Percentiles rank a stretch among this genome's conserved stretches.
Conservation (phyloP, 2,113 vertebrate species). For the Takifugu flavidus region DNA sequence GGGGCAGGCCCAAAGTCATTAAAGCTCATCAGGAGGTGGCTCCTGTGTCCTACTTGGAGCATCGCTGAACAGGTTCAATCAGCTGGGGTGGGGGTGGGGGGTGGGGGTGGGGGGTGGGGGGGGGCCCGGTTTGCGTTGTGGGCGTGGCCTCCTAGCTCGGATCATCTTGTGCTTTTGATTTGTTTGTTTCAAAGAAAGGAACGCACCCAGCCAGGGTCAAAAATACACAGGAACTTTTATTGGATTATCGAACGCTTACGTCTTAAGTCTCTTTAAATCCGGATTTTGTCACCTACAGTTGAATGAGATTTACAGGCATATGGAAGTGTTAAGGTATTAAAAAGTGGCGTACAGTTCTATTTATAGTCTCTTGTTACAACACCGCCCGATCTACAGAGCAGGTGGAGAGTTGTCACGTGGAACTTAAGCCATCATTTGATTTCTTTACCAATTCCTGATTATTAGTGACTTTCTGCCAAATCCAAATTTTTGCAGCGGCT, state of each 20-base stretch:
- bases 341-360: conserved; percentile 30
- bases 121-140: conserved; percentile 9
- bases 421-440: no score
- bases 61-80: conserved; percentile 41
- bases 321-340: conserved; percentile 30
- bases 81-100: background rate
- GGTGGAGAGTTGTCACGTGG: background rate
- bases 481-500: background rate
- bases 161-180: background rate
- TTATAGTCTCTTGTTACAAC: conserved; percentile 26
- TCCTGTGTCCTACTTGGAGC: conserved; percentile 28
- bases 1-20: no score
- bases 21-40: conserved; percentile 24
- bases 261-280: conserved; percentile 50
- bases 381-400: background rate
- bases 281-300: conserved; percentile 56
- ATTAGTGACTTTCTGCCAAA: no score
- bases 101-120: background rate
- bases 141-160: conserved; percentile 1
- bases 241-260: conserved; percentile 51
- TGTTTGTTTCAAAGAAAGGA: background rate
- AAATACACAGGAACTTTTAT: conserved; percentile 30
- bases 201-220: conserved; percentile 10
- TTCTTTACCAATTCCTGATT: no score
- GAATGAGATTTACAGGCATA: conserved; percentile 29